Base-by-base conservation (phyloP, 2,888 invertebrate species). In the Dasypolia templi region DNA sequence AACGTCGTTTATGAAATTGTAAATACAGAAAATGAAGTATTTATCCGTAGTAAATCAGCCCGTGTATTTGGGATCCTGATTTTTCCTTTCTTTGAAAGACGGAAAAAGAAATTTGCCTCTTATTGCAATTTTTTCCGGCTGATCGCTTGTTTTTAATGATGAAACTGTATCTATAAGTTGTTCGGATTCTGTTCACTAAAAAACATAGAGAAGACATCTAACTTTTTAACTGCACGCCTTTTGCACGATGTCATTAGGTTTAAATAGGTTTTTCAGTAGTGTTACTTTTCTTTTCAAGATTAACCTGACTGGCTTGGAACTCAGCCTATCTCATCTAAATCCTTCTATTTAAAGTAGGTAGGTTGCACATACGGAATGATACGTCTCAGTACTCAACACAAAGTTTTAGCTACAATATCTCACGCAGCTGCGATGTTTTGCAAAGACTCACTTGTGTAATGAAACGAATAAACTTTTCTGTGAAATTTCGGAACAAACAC, bases 391-490 rank as follows among this genome's bases (percentile, higher is more conserved):
- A 46, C 44, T 51, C 51, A 46, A 65, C 65, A 76, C 55, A 66
- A 70, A 74, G 56, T 75, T 79, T 76, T 72, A 44, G 22, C n/a
- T 51, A 53, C 63, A 61, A 35, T 70, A 71, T 68, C 32, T 64
- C 64, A 71, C 51, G 68, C 64, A 59, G 49, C 51, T 26, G 44
- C 49, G 49, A 53, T 58, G 66, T 69, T 70, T 44, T 61, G 56
- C 63, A 79, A 73, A 68, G 51, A 71, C 62, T 56, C 58, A 53
- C 64, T 65, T 46, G 61, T 69, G 58, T 74, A 68, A 73, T 72
- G 70, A 69, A 32, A 39, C 51, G 71, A 71, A 71, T 72, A 75
- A 58, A 72, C 53, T 71, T 73, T 79, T 64, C n/a, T 26, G 49
- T 39, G 42, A 66, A 61, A 39, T 78, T 29, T 78, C 29, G 35